phyloP scores from a whole-genome alignment of 2,113 vertebrate genomes.

The Tor tambroides region DNA sequence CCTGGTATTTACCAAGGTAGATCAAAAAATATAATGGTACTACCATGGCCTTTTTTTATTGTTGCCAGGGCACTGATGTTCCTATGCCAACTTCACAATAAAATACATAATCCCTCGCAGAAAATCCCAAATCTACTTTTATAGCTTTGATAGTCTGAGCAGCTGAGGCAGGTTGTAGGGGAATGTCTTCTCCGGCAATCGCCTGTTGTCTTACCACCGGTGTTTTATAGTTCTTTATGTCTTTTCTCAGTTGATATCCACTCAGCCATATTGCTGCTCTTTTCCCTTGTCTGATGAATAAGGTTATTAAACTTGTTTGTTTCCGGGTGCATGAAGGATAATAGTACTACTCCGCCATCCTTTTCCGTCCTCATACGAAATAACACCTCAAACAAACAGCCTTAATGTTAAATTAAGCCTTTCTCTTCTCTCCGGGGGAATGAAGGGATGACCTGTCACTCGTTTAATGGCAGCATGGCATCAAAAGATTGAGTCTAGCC shows the following conservation, averaged over 20 bases:
- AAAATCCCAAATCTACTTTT: background rate
- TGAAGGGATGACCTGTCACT: constrained; percentile 44
- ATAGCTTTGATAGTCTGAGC: constrained; percentile 10
- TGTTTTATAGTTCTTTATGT: background rate
- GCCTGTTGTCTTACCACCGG: background rate
- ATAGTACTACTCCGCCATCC: constrained; percentile 36
- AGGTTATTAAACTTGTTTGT: constrained; percentile 50
- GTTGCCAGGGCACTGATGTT: constrained; percentile 8
- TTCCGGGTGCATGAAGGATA: constrained; percentile 47
- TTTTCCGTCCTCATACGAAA: constrained; percentile 23
- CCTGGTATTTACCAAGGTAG: background rate
- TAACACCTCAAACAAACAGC: constrained; percentile 53
- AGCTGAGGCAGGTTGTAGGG: background rate
- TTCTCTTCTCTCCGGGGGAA: constrained; percentile 40
- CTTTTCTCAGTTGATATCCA: constrained; percentile 13
- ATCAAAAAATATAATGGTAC: background rate
- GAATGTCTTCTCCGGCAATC: background rate
- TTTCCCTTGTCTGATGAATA: constrained; percentile 47
- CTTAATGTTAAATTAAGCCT: constrained; percentile 54
- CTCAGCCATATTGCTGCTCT: background rate
- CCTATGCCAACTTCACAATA: background rate
- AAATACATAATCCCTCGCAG: background rate
- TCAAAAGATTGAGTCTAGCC: constrained; percentile 45
- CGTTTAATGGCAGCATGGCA: constrained; percentile 41
- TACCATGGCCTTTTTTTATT: background rate